Percentiles rank a stretch among this genome's conserved stretches.
phyloP scores from a whole-genome alignment of 2,888 invertebrate species.

The Habrosyne pyritoides region DNA sequence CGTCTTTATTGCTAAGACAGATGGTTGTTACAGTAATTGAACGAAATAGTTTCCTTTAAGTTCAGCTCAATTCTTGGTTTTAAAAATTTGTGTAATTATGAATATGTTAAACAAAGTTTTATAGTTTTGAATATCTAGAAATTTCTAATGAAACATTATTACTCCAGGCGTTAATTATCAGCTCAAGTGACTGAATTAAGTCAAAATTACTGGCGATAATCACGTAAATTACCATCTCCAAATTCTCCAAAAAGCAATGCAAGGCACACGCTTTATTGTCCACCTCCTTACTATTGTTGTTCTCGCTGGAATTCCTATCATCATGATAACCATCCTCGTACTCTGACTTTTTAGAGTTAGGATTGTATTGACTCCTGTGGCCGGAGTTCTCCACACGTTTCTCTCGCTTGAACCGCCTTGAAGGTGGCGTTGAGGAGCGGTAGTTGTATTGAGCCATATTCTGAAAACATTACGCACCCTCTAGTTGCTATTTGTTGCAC shows the following conservation, averaged over 20 bases:
- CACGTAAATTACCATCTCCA: conserved; percentile 84
- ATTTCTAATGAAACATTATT: no score
- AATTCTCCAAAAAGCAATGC: conserved; percentile 87
- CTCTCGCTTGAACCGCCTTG: conserved; percentile 63
- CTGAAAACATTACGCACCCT: conserved; percentile 31
- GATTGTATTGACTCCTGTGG: conserved; percentile 74
- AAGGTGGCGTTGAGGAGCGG: conserved; percentile 44
- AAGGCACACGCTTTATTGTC: conserved; percentile 81
- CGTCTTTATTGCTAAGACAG: conserved; percentile 10
- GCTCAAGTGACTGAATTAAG: background rate
- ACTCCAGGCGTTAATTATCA: no score
- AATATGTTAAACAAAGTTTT: no score
- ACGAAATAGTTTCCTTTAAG: background rate
- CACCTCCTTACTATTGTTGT: conserved; percentile 48
- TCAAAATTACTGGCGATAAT: background rate
- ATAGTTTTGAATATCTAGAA: no score
- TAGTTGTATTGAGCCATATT: conserved; percentile 46
- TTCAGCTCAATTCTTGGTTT: background rate
- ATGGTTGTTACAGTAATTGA: background rate
- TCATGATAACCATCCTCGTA: conserved; percentile 46
- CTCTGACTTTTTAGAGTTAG: conserved; percentile 52
- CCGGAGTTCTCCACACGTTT: conserved; percentile 65
- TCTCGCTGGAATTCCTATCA: conserved; percentile 52
- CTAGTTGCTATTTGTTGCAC: no score
- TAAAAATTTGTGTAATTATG: no score